Percentiles rank a stretch among this genome's conserved stretches.
phyloP scores from a whole-genome alignment of 2,888 invertebrate species.

The Pteria penguin region DNA sequence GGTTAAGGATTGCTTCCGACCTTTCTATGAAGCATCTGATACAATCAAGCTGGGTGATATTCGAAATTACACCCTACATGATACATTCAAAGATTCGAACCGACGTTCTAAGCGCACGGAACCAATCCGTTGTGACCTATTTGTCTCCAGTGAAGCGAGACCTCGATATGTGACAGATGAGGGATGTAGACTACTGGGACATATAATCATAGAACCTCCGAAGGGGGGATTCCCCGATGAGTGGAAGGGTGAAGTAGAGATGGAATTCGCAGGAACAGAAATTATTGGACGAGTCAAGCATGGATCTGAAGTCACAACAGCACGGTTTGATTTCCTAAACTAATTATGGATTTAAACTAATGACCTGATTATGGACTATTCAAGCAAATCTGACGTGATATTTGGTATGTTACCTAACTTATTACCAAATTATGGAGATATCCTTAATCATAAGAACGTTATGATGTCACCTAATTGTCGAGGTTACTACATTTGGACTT shows the following conservation, averaged over 20 bases:
- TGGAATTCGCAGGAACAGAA: constrained; percentile 34
- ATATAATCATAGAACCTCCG: constrained; percentile 20
- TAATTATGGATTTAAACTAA: too few species aligned
- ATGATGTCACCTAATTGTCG: too few species aligned
- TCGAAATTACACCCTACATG: background rate
- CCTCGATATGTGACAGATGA: constrained; percentile 13
- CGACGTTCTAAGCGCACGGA: background rate
- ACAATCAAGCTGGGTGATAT: background rate
- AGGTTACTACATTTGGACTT: too few species aligned
- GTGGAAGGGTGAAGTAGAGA: constrained; percentile 20
- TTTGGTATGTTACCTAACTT: too few species aligned
- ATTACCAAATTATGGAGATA: too few species aligned
- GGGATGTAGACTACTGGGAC: constrained; percentile 14
- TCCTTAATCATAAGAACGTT: too few species aligned
- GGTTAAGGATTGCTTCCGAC: background rate
- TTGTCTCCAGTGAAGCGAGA: background rate
- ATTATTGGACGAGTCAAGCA: constrained; percentile 32
- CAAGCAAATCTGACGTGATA: too few species aligned
- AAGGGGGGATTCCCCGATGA: constrained; percentile 14
- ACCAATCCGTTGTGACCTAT: constrained; percentile 5
- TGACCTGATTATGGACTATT: too few species aligned
- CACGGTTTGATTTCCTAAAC: background rate
- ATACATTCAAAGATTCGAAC: background rate
- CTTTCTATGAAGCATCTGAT: background rate
- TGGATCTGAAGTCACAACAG: background rate